Percentiles rank a stretch among this genome's conserved stretches.
These are phyloP conservation scores for Cosmorhoe ocellata DNA, from an alignment of 2,888 invertebrate genomes.

Conservation along the genomic window DNA sequence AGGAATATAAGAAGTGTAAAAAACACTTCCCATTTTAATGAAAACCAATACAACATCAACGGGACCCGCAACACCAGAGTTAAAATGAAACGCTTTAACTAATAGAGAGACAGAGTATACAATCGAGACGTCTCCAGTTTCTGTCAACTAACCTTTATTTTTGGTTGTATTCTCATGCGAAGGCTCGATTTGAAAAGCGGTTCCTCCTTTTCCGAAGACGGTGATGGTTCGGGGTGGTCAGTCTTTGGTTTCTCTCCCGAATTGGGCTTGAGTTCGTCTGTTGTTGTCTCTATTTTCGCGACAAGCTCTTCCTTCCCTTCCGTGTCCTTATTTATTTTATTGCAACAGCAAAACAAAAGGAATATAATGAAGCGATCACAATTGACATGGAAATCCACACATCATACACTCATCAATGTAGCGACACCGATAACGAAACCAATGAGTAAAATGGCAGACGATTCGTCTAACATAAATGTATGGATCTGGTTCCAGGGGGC, in stretches of 20 bases:
- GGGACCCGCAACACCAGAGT: conserved; percentile 53
- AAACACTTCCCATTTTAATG: conserved; percentile 39
- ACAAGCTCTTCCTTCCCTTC: conserved; percentile 69
- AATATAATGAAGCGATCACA: conserved; percentile 63
- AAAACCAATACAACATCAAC: conserved; percentile 42
- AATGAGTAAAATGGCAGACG: conserved; percentile 58
- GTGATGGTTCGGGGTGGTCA: conserved; percentile 53
- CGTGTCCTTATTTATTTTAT: conserved; percentile 68
- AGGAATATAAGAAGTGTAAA: conserved; percentile 8
- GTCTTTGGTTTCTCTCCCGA: conserved; percentile 57
- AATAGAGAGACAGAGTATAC: conserved; percentile 58
- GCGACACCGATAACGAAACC: conserved; percentile 61
- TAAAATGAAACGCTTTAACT: conserved; percentile 58
- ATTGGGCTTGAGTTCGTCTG: conserved; percentile 74
- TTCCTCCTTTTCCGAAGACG: conserved; percentile 70
- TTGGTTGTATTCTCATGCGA: conserved; percentile 62
- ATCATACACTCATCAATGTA: conserved; percentile 44
- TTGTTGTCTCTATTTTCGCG: conserved; percentile 76
- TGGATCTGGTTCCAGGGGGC: conserved; percentile 33
- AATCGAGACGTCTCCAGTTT: conserved; percentile 38
- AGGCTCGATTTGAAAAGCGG: conserved; percentile 78
- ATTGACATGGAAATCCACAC: conserved; percentile 44
- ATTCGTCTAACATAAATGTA: conserved; percentile 53
- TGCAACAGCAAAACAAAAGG: conserved; percentile 74
- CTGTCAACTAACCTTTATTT: conserved; percentile 72